phyloP scores from a whole-genome alignment of 2,113 vertebrate genomes.

The Sander vitreus region DNA sequence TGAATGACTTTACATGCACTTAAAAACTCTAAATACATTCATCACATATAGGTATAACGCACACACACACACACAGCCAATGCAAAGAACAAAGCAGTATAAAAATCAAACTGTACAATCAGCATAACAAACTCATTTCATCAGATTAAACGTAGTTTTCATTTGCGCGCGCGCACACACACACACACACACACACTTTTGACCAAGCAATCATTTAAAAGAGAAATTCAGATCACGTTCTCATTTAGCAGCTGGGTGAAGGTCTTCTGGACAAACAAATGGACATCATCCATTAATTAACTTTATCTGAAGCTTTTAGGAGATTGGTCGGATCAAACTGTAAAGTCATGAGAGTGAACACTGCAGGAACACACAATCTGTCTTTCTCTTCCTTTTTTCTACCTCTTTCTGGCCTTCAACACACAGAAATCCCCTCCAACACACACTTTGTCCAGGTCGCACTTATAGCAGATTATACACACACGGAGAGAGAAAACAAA shows the following conservation, averaged over 20 bases:
- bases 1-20: not conserved
- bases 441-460: conserved; percentile 2
- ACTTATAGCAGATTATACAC: conserved; percentile 29
- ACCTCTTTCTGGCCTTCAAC: conserved; percentile 6
- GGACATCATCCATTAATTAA: conserved; percentile 55
- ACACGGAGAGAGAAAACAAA: not conserved
- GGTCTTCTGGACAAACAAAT: conserved; percentile 33
- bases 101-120: not conserved
- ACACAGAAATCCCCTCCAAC: conserved; percentile 40
- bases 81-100: not conserved
- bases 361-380: conserved; percentile 21
- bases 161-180: conserved; percentile 16
- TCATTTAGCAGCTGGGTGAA: conserved; percentile 39
- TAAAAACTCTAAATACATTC: conserved; percentile 1
- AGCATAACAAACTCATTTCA: conserved; percentile 5
- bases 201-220: not conserved
- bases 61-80: conserved; percentile 7
- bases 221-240: conserved; percentile 33
- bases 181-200: conserved; percentile 1
- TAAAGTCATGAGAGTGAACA: conserved; percentile 49
- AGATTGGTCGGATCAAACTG: conserved; percentile 69
- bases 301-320: conserved; percentile 74
- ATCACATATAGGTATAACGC: no score
- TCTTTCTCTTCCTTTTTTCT: conserved; percentile 21
- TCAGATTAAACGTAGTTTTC: not conserved